phyloP scores from a whole-genome alignment of 2,113 vertebrate genomes.

The Cyanistes caeruleus region DNA sequence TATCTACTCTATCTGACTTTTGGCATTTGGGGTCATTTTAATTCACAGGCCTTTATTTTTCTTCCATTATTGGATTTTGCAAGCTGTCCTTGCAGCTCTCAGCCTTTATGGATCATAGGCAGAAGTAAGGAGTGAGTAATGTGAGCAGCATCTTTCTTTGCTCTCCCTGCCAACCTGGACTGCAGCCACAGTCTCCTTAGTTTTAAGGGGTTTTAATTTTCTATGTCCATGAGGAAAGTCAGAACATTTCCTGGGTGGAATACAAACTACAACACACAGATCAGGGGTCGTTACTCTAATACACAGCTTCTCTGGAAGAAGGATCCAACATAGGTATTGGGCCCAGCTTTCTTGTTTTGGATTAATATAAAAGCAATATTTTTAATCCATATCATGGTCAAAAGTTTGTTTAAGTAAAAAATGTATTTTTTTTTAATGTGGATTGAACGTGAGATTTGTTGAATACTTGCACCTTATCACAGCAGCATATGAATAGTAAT shows the following conservation, averaged over 20 bases:
- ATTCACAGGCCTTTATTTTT: constrained; percentile 7
- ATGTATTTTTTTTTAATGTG: neutral
- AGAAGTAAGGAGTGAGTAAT: constrained; percentile 30
- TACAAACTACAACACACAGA: neutral
- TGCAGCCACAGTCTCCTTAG: neutral
- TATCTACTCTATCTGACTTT: constrained; percentile 15
- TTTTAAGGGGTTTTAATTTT: constrained; percentile 32
- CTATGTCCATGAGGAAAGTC: neutral
- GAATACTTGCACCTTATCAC: neutral
- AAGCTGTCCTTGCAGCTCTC: neutral
- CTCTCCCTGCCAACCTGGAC: neutral
- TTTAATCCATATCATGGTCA: neutral
- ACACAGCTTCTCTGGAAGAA: neutral
- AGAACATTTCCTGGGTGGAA: neutral
- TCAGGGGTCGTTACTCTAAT: neutral
- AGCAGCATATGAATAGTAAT: neutral
- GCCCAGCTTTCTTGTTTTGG: neutral
- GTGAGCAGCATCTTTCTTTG: neutral
- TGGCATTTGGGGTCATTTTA: constrained; percentile 14
- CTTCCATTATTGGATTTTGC: constrained; percentile 34
- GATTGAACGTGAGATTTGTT: neutral
- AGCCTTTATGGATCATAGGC: neutral
- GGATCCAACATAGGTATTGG: rapidly evolving
- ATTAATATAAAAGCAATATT: neutral
- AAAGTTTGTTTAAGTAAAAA: neutral